Conservation (phyloP, 2,113 vertebrate species). For the Phyllostomus discolor region DNA sequence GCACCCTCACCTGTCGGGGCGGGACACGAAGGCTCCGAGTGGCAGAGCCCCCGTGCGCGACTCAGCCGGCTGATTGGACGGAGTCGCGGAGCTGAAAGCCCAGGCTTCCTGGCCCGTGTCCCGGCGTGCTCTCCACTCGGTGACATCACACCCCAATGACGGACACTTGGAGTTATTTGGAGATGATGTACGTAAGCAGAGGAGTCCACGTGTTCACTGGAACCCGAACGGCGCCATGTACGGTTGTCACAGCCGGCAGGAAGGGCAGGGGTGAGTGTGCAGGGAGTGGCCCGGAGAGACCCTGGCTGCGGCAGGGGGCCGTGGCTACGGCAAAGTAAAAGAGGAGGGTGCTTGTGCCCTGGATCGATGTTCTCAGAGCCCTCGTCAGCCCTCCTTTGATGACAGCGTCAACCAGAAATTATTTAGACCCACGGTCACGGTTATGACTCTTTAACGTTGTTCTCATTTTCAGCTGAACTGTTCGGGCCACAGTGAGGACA, state of each 20-base stretch:
- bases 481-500: not conserved
- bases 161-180: not conserved
- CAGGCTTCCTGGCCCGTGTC: not conserved
- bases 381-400: not conserved
- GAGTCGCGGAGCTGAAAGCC: not conserved
- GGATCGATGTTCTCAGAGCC: not conserved
- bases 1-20: not conserved
- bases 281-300: not conserved
- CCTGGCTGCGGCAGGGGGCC: not conserved
- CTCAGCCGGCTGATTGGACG: not conserved
- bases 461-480: not conserved
- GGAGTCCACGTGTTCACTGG: not conserved
- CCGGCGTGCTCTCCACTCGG: not conserved
- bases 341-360: not conserved
- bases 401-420: not conserved
- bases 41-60: not conserved
- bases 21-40: not conserved
- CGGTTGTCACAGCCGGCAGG: not conserved
- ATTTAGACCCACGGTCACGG: not conserved
- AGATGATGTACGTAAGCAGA: not conserved
- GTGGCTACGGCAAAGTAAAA: not conserved
- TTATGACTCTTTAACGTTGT: not conserved
- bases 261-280: not conserved
- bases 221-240: not conserved
- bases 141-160: not conserved